phyloP scores from a whole-genome alignment of 2,797 vertebrate genomes.

The Squalus acanthias region DNA sequence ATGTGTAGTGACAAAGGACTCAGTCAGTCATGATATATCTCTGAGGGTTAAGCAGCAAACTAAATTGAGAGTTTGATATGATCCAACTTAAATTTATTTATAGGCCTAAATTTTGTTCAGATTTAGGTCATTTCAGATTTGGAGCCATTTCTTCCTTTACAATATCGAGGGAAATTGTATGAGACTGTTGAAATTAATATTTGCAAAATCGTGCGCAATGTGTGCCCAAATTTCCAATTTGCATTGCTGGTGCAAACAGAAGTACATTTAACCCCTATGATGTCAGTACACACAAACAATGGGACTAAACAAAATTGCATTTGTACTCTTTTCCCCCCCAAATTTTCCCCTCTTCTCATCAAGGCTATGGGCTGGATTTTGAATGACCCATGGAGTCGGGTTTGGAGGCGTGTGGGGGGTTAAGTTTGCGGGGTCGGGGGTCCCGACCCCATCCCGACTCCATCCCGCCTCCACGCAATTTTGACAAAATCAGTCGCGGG shows the following conservation, averaged over 20 bases:
- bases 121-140: constrained; percentile 9
- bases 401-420: too few species aligned
- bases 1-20: background rate
- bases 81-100: constrained; percentile 22
- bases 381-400: too few species aligned
- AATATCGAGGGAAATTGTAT: background rate
- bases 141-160: background rate
- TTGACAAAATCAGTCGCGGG: too few species aligned
- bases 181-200: background rate
- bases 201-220: background rate
- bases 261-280: background rate
- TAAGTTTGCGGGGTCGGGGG: too few species aligned
- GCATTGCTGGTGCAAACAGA: background rate
- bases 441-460: too few species aligned
- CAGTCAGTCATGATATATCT: background rate
- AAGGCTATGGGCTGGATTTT: background rate
- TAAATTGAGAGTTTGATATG: background rate
- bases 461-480: too few species aligned
- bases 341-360: background rate
- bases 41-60: background rate
- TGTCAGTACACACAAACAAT: background rate
- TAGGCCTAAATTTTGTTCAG: background rate
- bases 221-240: background rate
- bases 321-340: background rate
- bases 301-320: background rate